Conservation (phyloP, 2,888 invertebrate genomes). For the Ellobium chinense region DNA sequence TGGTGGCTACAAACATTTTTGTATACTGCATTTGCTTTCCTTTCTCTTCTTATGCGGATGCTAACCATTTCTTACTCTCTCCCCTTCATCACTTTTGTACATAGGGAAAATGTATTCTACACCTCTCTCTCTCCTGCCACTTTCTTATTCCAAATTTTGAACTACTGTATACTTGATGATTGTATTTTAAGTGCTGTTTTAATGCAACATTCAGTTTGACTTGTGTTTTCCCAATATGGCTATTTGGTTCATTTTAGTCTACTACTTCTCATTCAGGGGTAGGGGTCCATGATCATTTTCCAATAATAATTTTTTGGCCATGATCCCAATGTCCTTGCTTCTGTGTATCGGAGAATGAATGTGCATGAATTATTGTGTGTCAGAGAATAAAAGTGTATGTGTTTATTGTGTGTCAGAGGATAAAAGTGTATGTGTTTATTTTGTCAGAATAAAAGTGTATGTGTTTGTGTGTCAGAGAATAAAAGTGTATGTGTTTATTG, state of each 20-base stretch:
- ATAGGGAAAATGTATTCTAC: background rate
- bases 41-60: background rate
- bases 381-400: too few relatives aligned
- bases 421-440: too few relatives aligned
- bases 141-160: background rate
- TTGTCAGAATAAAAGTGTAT: too few relatives aligned
- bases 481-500: too few relatives aligned
- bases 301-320: conserved; percentile 22
- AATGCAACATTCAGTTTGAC: conserved; percentile 3
- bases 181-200: conserved; percentile 6
- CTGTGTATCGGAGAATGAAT: too few relatives aligned
- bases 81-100: background rate
- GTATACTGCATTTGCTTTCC: background rate
- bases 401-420: too few relatives aligned
- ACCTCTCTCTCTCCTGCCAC: background rate
- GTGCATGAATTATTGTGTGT: too few relatives aligned
- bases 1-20: background rate
- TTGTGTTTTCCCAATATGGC: conserved; percentile 31
- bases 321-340: too few relatives aligned
- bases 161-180: conserved; percentile 4
- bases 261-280: conserved; percentile 35
- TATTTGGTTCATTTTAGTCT: conserved; percentile 31
- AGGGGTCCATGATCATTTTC: conserved; percentile 39
- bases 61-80: background rate
- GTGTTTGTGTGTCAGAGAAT: too few relatives aligned